Conservation (phyloP, 2,797 vertebrate genomes). For the Apodemus agrarius region DNA sequence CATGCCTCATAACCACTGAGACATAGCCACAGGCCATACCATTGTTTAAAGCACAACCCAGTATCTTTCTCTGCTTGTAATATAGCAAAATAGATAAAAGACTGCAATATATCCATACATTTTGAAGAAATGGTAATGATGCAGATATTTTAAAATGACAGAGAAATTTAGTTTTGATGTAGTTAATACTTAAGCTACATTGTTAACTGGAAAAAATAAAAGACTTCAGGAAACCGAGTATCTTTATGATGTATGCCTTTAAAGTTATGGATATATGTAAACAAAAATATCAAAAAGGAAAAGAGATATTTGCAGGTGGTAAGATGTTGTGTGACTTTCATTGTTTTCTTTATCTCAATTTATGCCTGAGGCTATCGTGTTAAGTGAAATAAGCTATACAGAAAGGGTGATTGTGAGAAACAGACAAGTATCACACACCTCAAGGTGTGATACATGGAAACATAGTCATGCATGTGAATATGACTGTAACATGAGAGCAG, state of each 20-base stretch:
- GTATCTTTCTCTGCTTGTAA: not conserved
- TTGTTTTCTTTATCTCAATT: slow-evolving; percentile 17
- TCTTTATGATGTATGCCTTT: not conserved
- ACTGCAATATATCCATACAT: not conserved
- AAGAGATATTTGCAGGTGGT: not conserved
- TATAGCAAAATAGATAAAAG: not conserved
- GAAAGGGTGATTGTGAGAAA: not conserved
- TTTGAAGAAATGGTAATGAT: not conserved
- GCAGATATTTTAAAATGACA: not conserved
- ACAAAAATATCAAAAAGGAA: not conserved
- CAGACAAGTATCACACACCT: not conserved
- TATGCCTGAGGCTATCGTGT: not conserved
- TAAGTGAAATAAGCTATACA: not conserved
- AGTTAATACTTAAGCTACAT: not conserved
- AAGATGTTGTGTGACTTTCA: not conserved
- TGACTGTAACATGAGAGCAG: not conserved
- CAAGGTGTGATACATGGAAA: no score
- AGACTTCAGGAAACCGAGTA: not conserved
- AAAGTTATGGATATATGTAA: not conserved
- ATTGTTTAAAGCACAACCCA: not conserved
- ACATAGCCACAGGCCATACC: not conserved
- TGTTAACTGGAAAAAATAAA: not conserved
- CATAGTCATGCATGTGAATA: not conserved
- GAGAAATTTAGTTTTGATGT: not conserved
- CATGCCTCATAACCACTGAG: not conserved